These are phyloP conservation scores for Poeciliopsis retropinna DNA, from an alignment of 2,113 vertebrate species.

Conservation along the genomic window DNA sequence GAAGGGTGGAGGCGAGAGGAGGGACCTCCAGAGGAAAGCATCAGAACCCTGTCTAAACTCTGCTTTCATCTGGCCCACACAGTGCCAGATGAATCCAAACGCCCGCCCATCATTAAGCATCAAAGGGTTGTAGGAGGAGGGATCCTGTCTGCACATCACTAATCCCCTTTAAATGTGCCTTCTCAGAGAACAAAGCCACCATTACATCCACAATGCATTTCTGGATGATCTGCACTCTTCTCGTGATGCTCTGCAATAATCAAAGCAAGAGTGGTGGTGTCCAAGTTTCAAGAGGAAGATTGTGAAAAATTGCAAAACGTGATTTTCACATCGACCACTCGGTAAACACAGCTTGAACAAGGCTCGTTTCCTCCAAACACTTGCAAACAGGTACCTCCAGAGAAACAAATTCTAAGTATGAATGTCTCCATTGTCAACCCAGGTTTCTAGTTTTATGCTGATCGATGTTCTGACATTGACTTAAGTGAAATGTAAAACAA, in stretches of 20 bases:
- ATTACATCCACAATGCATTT: conserved; percentile 59
- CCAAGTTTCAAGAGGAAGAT: conserved; percentile 26
- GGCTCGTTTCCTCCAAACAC: conserved; percentile 14
- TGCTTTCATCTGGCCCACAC: conserved; percentile 74
- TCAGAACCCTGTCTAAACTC: conserved; percentile 57
- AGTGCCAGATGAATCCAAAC: conserved; percentile 70
- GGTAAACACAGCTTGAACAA: background rate
- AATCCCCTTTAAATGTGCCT: conserved; percentile 69
- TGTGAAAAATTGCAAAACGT: conserved; percentile 19
- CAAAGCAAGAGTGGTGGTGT: conserved; percentile 36
- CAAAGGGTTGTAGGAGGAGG: conserved; percentile 68
- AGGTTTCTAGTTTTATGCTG: conserved; percentile 21
- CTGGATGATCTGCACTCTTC: conserved; percentile 42
- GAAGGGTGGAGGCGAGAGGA: conserved; percentile 52
- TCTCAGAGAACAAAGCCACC: conserved; percentile 68
- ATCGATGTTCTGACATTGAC: conserved; percentile 50
- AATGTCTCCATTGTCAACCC: conserved; percentile 43
- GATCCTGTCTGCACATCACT: conserved; percentile 61
- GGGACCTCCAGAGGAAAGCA: conserved; percentile 62
- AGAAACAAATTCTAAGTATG: background rate
- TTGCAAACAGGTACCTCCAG: conserved; percentile 15
- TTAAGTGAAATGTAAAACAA: conserved; percentile 65
- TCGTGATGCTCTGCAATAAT: conserved; percentile 28
- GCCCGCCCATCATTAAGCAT: conserved; percentile 73
- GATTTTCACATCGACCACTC: conserved; percentile 10